Percentiles rank a stretch among this genome's conserved stretches.
phyloP scores from a whole-genome alignment of 2,888 invertebrate genomes.

The Laothoe populi region DNA sequence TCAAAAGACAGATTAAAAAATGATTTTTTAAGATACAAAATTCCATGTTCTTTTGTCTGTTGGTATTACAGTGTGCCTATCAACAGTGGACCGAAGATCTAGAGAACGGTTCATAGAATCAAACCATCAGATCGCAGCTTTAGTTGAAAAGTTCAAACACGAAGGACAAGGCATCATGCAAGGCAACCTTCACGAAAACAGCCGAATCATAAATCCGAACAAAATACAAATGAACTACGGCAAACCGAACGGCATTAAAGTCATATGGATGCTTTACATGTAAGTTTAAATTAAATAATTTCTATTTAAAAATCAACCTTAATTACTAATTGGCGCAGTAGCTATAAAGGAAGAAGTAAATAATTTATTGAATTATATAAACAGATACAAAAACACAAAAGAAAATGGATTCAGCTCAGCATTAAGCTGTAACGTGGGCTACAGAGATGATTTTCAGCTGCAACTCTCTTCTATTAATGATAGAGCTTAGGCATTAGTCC shows the following conservation, averaged over 20 bases:
- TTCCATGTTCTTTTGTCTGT: too few relatives aligned
- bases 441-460: too few relatives aligned
- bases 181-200: slow-evolving; percentile 82
- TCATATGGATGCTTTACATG: slow-evolving; percentile 89
- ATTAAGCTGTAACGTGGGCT: too few relatives aligned
- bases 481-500: too few relatives aligned
- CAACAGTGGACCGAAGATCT: slow-evolving; percentile 88
- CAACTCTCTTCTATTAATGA: too few relatives aligned
- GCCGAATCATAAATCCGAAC: slow-evolving; percentile 86
- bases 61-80: slow-evolving; percentile 84
- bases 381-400: too few relatives aligned
- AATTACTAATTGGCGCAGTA: too few relatives aligned
- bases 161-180: slow-evolving; percentile 92
- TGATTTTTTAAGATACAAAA: too few relatives aligned
- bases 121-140: slow-evolving; percentile 95
- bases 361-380: too few relatives aligned
- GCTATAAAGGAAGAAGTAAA: too few relatives aligned
- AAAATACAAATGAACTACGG: slow-evolving; percentile 91
- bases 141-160: slow-evolving; percentile 95
- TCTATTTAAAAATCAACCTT: not conserved
- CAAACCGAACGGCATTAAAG: slow-evolving; percentile 87
- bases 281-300: slow-evolving; percentile 60
- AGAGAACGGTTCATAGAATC: slow-evolving; percentile 97
- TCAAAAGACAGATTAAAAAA: too few relatives aligned
- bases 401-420: too few relatives aligned